Evolutionary conservation across 1,140 invertebrate genomes (phyloP).

Genomic region (Agrypnia vestita): DNA sequence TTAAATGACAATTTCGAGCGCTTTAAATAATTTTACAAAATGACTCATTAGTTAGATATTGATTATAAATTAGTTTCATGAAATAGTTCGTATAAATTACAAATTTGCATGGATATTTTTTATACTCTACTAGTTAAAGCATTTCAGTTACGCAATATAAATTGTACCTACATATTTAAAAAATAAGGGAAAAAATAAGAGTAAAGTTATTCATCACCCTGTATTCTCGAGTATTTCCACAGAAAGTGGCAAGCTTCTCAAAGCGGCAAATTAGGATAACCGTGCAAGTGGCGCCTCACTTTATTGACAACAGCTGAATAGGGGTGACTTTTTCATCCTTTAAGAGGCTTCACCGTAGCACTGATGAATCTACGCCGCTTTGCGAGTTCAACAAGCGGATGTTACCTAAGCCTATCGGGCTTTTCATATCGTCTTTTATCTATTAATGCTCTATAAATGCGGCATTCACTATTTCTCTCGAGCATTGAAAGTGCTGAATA

Average conservation of each 20-base stretch:
- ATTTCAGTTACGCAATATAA: neutral
- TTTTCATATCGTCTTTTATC: conserved; percentile 26
- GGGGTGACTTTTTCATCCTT: conserved; percentile 7
- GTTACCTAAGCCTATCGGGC: conserved; percentile 36
- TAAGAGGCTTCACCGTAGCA: neutral
- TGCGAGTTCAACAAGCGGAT: conserved; percentile 28
- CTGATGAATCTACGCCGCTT: conserved; percentile 4
- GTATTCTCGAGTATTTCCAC: conserved; percentile 6
- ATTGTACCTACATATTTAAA: no score
- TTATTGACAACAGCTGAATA: conserved; percentile 50
- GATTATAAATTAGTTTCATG: no score
- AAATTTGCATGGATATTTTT: no score
- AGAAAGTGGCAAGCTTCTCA: conserved; percentile 50
- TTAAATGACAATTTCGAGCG: no score
- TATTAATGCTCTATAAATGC: conserved; percentile 34
- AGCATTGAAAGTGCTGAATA: conserved; percentile 38
- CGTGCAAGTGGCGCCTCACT: conserved; percentile 50
- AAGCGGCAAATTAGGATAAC: conserved; percentile 59
- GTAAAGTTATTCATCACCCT: neutral
- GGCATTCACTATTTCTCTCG: conserved; percentile 5
- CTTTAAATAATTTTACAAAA: no score
- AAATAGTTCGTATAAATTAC: no score
- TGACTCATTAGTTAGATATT: no score
- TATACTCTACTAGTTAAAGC: no score
- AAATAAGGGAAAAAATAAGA: no score